A percentile compares a stretch with the other conserved stretches of the same genome.
Evolutionary conservation across 2,113 vertebrate genomes (phyloP).

Genomic region (Seriola aureovittata): DNA sequence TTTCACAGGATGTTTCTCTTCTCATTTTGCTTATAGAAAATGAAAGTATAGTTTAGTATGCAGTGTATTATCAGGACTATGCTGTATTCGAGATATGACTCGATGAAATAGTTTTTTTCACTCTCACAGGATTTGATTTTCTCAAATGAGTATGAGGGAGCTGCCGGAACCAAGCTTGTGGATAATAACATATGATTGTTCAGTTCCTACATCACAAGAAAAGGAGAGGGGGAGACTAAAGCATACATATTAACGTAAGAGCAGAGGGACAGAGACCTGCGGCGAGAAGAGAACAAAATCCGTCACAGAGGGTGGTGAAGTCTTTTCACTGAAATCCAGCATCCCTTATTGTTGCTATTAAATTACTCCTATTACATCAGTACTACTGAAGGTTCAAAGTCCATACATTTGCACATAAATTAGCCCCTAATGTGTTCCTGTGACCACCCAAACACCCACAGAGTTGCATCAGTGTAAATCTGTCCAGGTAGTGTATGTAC

Average conservation of each 20-base stretch:
- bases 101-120: background rate
- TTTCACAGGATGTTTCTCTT: background rate
- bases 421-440: conserved; percentile 13
- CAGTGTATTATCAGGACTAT: background rate
- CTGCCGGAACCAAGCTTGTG: background rate
- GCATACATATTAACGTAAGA: background rate
- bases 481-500: conserved; percentile 36
- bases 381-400: background rate
- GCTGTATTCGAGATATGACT: background rate
- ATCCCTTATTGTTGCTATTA: background rate
- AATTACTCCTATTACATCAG: conserved; percentile 17
- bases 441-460: background rate
- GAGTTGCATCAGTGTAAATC: conserved; percentile 22
- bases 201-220: background rate
- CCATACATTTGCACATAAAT: conserved; percentile 18
- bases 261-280: background rate
- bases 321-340: background rate
- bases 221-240: background rate
- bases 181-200: conserved; percentile 12
- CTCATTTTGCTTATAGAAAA: background rate
- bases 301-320: background rate
- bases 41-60: background rate
- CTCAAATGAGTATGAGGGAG: background rate
- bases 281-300: background rate
- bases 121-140: conserved; percentile 2